phyloP scores from a whole-genome alignment of 2,797 vertebrate genomes.

The Apodemus agrarius region DNA sequence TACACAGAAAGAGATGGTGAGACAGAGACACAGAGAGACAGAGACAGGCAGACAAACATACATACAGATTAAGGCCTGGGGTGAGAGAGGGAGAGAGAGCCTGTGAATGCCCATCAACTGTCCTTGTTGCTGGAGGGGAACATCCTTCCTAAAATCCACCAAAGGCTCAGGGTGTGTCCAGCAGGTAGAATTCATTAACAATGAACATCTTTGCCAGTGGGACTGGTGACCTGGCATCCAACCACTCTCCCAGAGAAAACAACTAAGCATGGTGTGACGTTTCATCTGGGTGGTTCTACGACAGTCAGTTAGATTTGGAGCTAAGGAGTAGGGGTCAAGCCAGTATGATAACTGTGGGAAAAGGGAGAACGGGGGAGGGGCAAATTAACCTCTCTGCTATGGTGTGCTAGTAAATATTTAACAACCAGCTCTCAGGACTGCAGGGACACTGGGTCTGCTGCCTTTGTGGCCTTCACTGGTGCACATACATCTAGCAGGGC shows the following conservation, averaged over 20 bases:
- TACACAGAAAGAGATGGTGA: neutral
- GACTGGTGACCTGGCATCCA: constrained; percentile 66
- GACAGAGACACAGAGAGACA: neutral
- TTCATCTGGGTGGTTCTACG: constrained; percentile 68
- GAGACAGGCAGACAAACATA: neutral
- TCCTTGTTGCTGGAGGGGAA: constrained; percentile 36
- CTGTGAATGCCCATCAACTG: neutral
- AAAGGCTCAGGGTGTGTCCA: constrained; percentile 34
- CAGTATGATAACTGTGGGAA: constrained; percentile 25
- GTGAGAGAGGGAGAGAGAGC: neutral
- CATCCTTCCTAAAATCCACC: neutral
- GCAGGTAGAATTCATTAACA: constrained; percentile 78
- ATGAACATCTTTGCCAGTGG: neutral
- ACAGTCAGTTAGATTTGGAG: neutral
- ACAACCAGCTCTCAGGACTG: neutral
- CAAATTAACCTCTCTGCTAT: neutral
- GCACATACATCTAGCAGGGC: neutral
- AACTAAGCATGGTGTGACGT: constrained; percentile 63
- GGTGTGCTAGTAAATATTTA: neutral
- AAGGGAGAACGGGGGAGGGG: neutral
- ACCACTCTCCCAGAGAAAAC: constrained; percentile 40
- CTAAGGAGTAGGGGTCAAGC: constrained; percentile 5
- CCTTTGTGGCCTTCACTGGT: neutral
- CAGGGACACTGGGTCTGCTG: neutral
- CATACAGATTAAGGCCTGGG: neutral